phyloP scores from a whole-genome alignment of 2,888 invertebrate species.

The Polyommatus icarus region DNA sequence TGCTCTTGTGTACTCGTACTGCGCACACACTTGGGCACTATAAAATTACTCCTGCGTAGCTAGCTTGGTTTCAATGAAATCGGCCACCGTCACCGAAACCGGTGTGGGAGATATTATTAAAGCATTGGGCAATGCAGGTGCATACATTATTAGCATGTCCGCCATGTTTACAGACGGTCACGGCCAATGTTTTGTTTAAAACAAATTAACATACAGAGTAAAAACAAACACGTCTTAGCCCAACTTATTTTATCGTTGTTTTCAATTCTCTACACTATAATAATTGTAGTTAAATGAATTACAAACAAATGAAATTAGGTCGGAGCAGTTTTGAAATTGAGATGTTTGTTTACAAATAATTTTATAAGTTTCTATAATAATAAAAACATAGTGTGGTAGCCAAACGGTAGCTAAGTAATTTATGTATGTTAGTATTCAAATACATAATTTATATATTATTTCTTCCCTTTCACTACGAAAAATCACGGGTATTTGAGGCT shows the following conservation, averaged over 20 bases:
- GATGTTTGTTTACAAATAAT: not conserved
- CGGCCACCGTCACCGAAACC: too few relatives aligned
- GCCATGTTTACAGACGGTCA: not conserved
- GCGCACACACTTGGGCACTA: too few relatives aligned
- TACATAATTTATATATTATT: too few relatives aligned
- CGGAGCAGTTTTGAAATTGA: not conserved
- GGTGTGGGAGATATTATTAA: too few relatives aligned
- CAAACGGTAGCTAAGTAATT: too few relatives aligned
- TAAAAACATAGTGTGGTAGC: too few relatives aligned
- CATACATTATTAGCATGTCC: conserved; percentile 2
- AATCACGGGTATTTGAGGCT: too few relatives aligned
- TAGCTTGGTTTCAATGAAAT: too few relatives aligned
- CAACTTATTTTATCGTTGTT: not conserved
- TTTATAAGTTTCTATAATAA: not conserved
- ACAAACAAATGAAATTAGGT: not conserved
- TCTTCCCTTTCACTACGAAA: too few relatives aligned
- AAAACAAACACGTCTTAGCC: not conserved
- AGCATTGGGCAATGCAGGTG: not conserved
- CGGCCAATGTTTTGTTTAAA: conserved; percentile 12
- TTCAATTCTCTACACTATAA: not conserved
- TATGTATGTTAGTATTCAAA: too few relatives aligned
- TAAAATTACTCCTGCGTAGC: too few relatives aligned
- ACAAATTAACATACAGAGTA: conserved; percentile 5
- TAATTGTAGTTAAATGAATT: not conserved
- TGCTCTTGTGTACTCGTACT: too few relatives aligned